Conservation (phyloP, 2,113 vertebrate species). For the Nycticorax nycticorax region DNA sequence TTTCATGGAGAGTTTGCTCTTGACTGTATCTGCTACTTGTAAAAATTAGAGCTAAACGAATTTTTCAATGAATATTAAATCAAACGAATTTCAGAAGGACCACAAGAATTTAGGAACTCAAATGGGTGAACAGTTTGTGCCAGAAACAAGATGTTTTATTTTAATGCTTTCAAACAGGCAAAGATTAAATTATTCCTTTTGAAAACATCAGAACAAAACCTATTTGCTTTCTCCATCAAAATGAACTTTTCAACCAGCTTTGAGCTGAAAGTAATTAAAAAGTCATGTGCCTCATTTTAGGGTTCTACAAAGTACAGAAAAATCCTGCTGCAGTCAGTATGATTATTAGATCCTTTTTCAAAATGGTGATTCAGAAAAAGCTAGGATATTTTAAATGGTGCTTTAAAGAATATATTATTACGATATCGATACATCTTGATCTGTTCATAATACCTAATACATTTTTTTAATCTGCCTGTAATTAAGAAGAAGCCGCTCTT, state of each 20-base stretch:
- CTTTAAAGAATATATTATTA: neutral
- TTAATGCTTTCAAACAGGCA: neutral
- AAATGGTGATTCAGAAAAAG: neutral
- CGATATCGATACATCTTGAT: neutral
- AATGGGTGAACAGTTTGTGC: neutral
- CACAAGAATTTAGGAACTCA: conserved; percentile 7
- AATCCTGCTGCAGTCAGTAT: neutral
- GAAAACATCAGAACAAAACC: neutral
- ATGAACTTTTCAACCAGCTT: neutral
- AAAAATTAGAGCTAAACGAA: conserved; percentile 34
- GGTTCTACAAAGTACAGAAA: neutral
- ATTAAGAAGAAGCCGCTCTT: neutral
- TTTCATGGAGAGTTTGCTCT: conserved; percentile 19
- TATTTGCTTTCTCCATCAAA: neutral
- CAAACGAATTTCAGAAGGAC: conserved; percentile 4
- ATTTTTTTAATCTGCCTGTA: neutral
- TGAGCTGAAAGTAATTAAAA: neutral
- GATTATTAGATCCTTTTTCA: neutral
- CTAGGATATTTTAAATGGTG: neutral
- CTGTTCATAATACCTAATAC: neutral
- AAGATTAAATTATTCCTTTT: neutral
- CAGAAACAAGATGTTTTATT: neutral
- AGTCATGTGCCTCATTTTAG: neutral
- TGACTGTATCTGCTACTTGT: neutral
- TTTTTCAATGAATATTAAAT: conserved; percentile 30